Evolutionary conservation across 2,888 invertebrate genomes (phyloP), one percentile per base, ranked within the genome.

Genomic region (Drosophila borborema): DNA sequence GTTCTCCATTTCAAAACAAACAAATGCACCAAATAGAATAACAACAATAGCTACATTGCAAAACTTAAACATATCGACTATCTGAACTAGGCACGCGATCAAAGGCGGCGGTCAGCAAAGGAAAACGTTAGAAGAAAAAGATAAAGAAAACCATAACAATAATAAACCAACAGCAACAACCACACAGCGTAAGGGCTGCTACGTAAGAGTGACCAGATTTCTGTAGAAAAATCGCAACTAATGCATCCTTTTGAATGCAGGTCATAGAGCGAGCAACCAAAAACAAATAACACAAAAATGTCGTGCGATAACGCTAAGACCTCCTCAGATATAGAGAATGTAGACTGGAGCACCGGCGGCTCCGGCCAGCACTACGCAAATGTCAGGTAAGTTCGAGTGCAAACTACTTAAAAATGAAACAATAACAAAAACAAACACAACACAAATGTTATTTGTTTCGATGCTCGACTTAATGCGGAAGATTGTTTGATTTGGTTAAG

Each of bases 241-340:
- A 65, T 62, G 77, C 77, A 77, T 79, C 64, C 54, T 68, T 49
- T 74, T 56, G 75, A 60, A 76, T 76, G 80, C 75, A 69, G 62
- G 63, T 62, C 56, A 80, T 69, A 69, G 28, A 59, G 41, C 55
- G 28, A 59, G 36, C 55, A 59, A 62, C 34, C 48, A 77, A 43
- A 7, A 49, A 48, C 46, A 65, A 64, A 51, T 14, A 60, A 58
- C 49, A 66, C 34, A 54, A 77, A 43, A 86, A 95, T 95, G 95
- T 95, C 95, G 91, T 95, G 95, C 89, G 95, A 95, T 90, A 95
- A 95, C 92, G 95, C 95, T 89, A 95, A 95, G 93, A 94, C 95
- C 91, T 94, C 95, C 72, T 95, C 95, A 89, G 95, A 95, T 91
- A 95, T 95, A 82, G 95, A 95, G 91, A 95, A 95, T 92, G 95